Evolutionary conservation across 92 coral and sea anemone genomes (phyloP), one percentile per base, ranked within the genome.

Genomic region (Phenganax subtilis): DNA sequence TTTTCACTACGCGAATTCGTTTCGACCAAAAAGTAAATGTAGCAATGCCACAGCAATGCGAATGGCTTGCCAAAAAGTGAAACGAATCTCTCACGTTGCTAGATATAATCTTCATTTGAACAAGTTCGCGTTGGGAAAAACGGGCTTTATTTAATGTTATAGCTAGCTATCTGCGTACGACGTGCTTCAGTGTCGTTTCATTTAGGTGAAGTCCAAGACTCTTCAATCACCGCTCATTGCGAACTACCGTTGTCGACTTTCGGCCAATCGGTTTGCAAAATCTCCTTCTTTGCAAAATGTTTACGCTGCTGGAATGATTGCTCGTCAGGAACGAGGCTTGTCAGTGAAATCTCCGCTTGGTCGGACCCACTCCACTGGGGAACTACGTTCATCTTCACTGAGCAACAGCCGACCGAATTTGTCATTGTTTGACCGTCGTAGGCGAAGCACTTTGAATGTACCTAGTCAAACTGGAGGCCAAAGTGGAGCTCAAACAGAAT

Each of bases 181-280:
- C 67, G 8, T 61, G 67, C 67, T 7, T 6, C 10, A 64, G 8
- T 20, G 17, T 10, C 8, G 47, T 68, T 52, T 29, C 60, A 37
- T 59, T 30, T 25, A 79, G 83, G 83, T 79, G 9, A 79, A 54
- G 29, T 79, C 83, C 14, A 79, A 79, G 61, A 63, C 59, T n/a
- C 61, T 62, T 54, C 74, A 72, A 16, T 79, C 83, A 12, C 83
- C 83, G 69, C 83, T 79, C 17, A 47, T 44, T 17, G 59, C 62
- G 17, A 31, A 31, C 67, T n/a, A 7, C 14, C 57, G 74, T 28
- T 54, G 44, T 14, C 54, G 37, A 55, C 7, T 12, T 12, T 27
- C 37, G 54, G 9, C 74, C 16, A 29, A 10, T 17, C 11, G 51
- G 4, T 73, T 44, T 25, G 20, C 72, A 28, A 79, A 79, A 51